A percentile compares a stretch with the other conserved stretches of the same genome.
phyloP scores from a whole-genome alignment of 2,888 invertebrate species.

The Podabrus alpinus region DNA sequence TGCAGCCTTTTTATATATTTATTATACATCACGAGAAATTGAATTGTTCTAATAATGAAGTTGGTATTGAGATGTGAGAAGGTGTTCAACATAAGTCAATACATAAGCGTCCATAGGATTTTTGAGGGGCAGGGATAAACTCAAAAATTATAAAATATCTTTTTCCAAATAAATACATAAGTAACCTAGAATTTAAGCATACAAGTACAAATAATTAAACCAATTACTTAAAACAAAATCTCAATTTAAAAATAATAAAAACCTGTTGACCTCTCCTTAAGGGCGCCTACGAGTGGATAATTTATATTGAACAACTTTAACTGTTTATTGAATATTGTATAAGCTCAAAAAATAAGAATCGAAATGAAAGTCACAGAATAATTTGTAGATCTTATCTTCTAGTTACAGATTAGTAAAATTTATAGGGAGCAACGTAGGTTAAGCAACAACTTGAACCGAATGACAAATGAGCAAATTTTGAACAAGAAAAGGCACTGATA shows the following conservation, averaged over 20 bases:
- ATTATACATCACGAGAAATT: neutral
- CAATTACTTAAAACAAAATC: no score
- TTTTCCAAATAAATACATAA: no score
- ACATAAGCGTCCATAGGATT: no score
- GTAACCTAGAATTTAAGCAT: no score
- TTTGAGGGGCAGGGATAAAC: no score
- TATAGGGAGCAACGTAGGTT: neutral
- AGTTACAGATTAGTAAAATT: neutral
- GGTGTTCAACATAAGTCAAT: neutral
- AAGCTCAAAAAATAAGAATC: neutral
- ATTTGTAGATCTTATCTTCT: neutral
- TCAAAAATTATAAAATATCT: no score
- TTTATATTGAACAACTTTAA: neutral
- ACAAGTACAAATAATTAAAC: no score
- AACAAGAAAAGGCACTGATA: neutral
- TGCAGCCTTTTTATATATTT: neutral
- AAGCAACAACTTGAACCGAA: neutral
- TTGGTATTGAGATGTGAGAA: neutral
- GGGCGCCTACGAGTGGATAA: neutral
- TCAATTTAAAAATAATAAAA: no score
- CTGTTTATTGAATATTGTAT: neutral
- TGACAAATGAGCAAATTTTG: neutral
- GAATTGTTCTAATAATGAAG: neutral
- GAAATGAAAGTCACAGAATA: neutral
- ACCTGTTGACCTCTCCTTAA: no score